A percentile compares a stretch with the other conserved stretches of the same genome.
Conservation (phyloP, 2,888 invertebrate species). For the Alloscopus bannaensis region DNA sequence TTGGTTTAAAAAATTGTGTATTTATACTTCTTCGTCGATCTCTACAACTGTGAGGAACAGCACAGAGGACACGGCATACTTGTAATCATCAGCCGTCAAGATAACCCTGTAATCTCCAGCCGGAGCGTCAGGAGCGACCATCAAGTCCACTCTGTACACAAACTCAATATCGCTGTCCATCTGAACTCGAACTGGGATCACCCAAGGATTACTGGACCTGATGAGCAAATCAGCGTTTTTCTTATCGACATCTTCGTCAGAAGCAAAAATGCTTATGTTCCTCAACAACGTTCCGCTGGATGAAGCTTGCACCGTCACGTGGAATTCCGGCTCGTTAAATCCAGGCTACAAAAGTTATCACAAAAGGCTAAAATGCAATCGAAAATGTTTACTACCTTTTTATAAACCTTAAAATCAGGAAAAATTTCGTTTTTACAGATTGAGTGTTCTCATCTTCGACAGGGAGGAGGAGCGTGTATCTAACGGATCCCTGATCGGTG, state of each 20-base stretch:
- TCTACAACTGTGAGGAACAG: conserved; percentile 4
- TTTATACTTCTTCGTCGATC: too few species aligned
- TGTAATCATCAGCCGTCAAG: conserved; percentile 33
- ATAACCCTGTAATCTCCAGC: conserved; percentile 23
- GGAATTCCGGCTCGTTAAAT: not conserved
- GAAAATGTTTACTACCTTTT: too few species aligned
- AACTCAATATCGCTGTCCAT: not conserved
- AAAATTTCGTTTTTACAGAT: not conserved
- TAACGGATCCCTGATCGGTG: not conserved
- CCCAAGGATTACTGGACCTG: conserved; percentile 11
- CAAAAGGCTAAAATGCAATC: too few species aligned
- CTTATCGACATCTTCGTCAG: conserved; percentile 14
- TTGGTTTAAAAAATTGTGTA: too few species aligned
- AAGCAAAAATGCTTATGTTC: not conserved
- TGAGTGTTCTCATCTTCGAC: conserved; percentile 21
- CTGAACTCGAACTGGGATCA: not conserved
- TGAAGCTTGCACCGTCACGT: not conserved
- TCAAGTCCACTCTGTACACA: not conserved
- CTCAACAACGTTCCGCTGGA: not conserved
- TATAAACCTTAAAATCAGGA: not conserved
- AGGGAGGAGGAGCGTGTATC: conserved; percentile 3
- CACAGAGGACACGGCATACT: conserved; percentile 2
- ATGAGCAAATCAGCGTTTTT: conserved; percentile 9
- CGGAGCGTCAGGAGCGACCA: not conserved
- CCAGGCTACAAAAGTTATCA: not conserved